Base-by-base conservation (phyloP, 92 coral and sea anemone genomes). In the Nematostella vectensis region DNA sequence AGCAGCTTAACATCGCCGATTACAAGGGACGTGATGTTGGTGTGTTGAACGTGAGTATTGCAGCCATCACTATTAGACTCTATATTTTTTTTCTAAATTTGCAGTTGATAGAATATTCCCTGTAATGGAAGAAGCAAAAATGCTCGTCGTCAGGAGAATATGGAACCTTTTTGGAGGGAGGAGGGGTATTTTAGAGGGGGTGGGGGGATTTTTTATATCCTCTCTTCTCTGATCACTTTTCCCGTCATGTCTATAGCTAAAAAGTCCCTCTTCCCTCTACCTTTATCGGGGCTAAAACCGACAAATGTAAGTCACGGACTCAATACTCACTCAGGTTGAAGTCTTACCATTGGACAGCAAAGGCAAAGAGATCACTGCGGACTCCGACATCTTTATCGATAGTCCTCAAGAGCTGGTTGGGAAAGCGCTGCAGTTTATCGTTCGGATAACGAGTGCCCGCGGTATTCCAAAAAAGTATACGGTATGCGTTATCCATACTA, bases 311-410 rank as follows among this genome's bases (percentile, higher is more conserved):
- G 11, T 10, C 44, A n/a, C n/a, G n/a, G n/a, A 37, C n/a, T 37
- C 44, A 0, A 13, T 4, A 47, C 25, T 37, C n/a, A n/a, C n/a
- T n/a, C n/a, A 89, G 96, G 85, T 89, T 30, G 96, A 89, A 69
- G 89, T 89, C 11, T 88, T 89, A 23, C 96, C 96, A 0, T 64
- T 89, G 22, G 83, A 80, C 61, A 62, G 68, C 33, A 78, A 81
- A 2, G 96, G 96, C 29, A 73, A 80, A 48, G 96, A 89, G 58
- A 89, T 89, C 29, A 89, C 94, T 15, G 96, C 84, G 48, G 73
- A 80, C 1, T 86, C 88, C 36, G 95, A 89, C 42, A 78, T 89
- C 33, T 89, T 84, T 51, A 80, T 89, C 36, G 96, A 89, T 30
- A 65, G 79, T 48, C 96, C 96, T 17, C 72, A 58, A 33, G 78